phyloP scores from a whole-genome alignment of 2,888 invertebrate genomes.

The Dryocosmus kuriphilus region DNA sequence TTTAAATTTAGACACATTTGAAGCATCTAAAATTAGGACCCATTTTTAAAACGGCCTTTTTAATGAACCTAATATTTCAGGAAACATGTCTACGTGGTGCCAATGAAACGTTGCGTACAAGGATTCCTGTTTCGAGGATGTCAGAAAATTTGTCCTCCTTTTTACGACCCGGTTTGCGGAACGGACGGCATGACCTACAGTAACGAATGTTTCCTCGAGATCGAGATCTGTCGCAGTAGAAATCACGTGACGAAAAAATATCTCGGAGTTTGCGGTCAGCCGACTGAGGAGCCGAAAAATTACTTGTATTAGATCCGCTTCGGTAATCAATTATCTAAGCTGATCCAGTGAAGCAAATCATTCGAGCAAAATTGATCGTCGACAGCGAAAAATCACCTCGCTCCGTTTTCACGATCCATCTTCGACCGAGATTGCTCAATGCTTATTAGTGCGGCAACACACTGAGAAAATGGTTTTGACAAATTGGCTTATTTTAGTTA shows the following conservation, averaged over 20 bases:
- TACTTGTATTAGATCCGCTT: constrained; percentile 84
- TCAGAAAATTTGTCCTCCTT: constrained; percentile 90
- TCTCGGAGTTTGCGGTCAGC: constrained; percentile 91
- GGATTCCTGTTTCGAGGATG: constrained; percentile 93
- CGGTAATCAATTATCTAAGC: constrained; percentile 49
- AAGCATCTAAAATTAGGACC: no score
- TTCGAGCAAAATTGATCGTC: constrained; percentile 40
- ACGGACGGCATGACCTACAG: constrained; percentile 95
- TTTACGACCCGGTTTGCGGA: constrained; percentile 95
- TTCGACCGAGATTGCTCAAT: neutral
- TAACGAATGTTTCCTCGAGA: constrained; percentile 94
- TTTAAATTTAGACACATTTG: no score
- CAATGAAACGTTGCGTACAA: constrained; percentile 90
- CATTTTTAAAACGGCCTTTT: neutral
- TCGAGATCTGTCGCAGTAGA: constrained; percentile 93
- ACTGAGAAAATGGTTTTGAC: constrained; percentile 2
- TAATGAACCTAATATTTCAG: constrained; percentile 76
- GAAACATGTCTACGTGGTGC: constrained; percentile 94
- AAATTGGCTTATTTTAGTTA: constrained; percentile 13
- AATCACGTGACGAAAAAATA: constrained; percentile 88
- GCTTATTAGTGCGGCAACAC: neutral
- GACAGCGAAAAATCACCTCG: constrained; percentile 5
- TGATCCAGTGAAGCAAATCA: constrained; percentile 43
- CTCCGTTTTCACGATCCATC: constrained; percentile 14
- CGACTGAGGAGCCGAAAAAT: constrained; percentile 91